A percentile compares a stretch with the other conserved stretches of the same genome.
phyloP scores from a whole-genome alignment of 2,888 invertebrate genomes.

The Polyommatus icarus region DNA sequence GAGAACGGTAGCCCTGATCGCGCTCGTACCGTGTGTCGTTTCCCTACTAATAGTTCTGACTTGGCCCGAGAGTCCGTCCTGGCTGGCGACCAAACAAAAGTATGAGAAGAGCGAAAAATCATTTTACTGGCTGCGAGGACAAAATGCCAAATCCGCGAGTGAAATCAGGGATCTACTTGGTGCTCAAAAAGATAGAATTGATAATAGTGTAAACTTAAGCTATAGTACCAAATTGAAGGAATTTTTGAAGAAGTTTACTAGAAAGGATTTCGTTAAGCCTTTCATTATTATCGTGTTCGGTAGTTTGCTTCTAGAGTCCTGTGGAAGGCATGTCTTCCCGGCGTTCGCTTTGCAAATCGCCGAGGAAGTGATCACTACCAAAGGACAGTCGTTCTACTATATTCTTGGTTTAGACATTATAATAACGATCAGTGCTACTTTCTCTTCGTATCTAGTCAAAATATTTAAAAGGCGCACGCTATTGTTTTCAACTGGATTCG shows the following conservation, averaged over 20 bases:
- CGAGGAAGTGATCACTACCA: slow-evolving; percentile 50
- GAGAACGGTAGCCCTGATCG: slow-evolving; percentile 51
- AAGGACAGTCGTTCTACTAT: slow-evolving; percentile 52
- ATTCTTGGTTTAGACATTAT: slow-evolving; percentile 55
- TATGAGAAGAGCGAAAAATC: slow-evolving; percentile 69
- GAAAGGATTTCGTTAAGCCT: slow-evolving; percentile 57
- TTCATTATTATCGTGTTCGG: slow-evolving; percentile 49
- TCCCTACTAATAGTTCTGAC: slow-evolving; percentile 57
- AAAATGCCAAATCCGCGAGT: slow-evolving; percentile 40
- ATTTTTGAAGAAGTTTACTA: slow-evolving; percentile 52
- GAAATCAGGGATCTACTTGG: slow-evolving; percentile 52
- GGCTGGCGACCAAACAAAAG: slow-evolving; percentile 77
- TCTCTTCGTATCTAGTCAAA: slow-evolving; percentile 55
- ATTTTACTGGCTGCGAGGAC: slow-evolving; percentile 75
- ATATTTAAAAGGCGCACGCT: slow-evolving; percentile 54
- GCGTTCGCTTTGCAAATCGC: slow-evolving; percentile 61
- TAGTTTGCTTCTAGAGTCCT: slow-evolving; percentile 51
- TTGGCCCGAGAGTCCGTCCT: slow-evolving; percentile 82
- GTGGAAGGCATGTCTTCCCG: slow-evolving; percentile 59
- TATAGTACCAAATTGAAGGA: slow-evolving; percentile 37
- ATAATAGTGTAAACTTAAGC: slow-evolving; percentile 36
- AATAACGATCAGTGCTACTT: slow-evolving; percentile 51
- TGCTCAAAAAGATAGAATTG: slow-evolving; percentile 48
- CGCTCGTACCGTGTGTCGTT: slow-evolving; percentile 47
- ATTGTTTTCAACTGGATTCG: slow-evolving; percentile 54